These are phyloP conservation scores for Polymixis flavicincta DNA, from an alignment of 2,888 invertebrate genomes.

Conservation along the genomic window DNA sequence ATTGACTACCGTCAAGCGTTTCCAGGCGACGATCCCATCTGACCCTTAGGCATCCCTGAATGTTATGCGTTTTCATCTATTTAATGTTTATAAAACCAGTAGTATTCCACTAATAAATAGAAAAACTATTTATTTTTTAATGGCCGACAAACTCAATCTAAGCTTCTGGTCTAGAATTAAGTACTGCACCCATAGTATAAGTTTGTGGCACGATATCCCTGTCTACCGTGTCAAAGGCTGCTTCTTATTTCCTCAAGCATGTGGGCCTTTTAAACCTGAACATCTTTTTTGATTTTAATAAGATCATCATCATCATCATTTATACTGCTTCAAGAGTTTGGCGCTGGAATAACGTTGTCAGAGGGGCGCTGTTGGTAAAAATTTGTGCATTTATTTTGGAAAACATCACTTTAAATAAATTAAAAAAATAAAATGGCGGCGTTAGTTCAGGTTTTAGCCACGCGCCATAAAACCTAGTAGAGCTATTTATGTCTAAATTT, in stretches of 20 bases:
- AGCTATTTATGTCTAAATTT: background rate
- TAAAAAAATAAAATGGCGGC: background rate
- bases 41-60: background rate
- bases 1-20: background rate
- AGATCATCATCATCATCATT: background rate
- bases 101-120: background rate
- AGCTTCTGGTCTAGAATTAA: background rate
- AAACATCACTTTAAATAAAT: background rate
- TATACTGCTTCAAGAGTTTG: background rate
- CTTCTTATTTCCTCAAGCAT: background rate
- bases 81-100: background rate
- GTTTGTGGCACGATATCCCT: background rate
- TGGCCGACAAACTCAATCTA: background rate
- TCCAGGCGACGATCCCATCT: background rate
- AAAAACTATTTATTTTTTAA: background rate
- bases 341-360: background rate
- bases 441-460: background rate
- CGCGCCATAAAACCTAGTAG: no score
- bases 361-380: background rate
- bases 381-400: background rate
- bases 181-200: background rate
- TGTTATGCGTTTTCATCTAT: no score
- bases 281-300: background rate
- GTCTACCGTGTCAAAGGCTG: background rate
- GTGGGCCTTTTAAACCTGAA: background rate